A percentile compares a stretch with the other conserved stretches of the same genome.
Conservation (phyloP, 2,888 invertebrate species). For the Sclerodermus sp. region DNA sequence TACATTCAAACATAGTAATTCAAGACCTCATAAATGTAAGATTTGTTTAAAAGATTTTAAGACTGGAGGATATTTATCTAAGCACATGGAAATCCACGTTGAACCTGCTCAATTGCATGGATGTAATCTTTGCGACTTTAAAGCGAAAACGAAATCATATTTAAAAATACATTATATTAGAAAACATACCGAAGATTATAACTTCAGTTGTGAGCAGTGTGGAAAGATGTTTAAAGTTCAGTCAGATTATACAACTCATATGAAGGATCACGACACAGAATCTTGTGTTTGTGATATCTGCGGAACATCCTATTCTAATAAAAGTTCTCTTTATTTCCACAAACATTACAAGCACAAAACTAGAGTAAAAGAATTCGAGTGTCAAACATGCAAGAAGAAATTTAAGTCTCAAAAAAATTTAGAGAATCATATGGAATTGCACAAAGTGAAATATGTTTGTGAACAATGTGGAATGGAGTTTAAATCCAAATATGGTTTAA, state of each 20-base stretch:
- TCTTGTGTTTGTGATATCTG: constrained; percentile 51
- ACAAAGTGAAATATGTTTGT: constrained; percentile 48
- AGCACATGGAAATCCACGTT: constrained; percentile 48
- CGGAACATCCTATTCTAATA: constrained; percentile 45
- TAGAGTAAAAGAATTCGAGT: constrained; percentile 45
- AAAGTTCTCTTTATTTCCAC: constrained; percentile 49
- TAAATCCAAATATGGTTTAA: constrained; percentile 47
- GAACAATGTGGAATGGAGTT: constrained; percentile 52
- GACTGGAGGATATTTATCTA: constrained; percentile 38
- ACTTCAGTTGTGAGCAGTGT: constrained; percentile 62
- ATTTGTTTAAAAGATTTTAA: constrained; percentile 48
- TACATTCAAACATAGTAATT: constrained; percentile 47
- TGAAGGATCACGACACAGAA: constrained; percentile 53
- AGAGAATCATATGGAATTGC: constrained; percentile 41
- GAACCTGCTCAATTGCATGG: constrained; percentile 37
- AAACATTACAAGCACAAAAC: constrained; percentile 49
- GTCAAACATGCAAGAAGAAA: constrained; percentile 41
- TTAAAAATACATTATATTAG: constrained; percentile 49
- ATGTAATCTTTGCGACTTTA: constrained; percentile 45
- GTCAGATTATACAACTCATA: constrained; percentile 60
- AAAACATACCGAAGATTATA: constrained; percentile 49
- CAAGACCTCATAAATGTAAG: constrained; percentile 44
- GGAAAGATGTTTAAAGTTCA: constrained; percentile 62
- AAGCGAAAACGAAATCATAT: constrained; percentile 46
- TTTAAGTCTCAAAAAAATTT: constrained; percentile 50